Conservation (phyloP, 2,888 invertebrate species). For the Pinctada fucata region DNA sequence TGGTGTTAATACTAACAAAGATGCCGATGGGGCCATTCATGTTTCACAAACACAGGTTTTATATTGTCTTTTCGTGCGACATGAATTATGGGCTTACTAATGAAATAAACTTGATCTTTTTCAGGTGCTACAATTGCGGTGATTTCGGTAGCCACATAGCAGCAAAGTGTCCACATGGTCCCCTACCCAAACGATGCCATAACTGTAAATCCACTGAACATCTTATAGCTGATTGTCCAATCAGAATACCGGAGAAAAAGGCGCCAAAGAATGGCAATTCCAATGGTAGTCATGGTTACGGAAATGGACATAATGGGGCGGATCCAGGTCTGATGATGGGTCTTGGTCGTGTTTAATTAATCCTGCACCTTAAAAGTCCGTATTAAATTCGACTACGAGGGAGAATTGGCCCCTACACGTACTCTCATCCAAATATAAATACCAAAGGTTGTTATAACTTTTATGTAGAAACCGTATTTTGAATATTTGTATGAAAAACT, state of each 20-base stretch:
- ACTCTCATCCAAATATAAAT: no score
- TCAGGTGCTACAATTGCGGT: conserved; percentile 95
- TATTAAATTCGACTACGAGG: no score
- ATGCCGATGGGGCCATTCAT: no score
- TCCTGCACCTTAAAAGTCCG: background rate
- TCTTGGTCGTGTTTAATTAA: background rate
- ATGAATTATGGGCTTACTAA: no score
- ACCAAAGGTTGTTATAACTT: no score
- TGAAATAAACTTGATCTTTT: no score
- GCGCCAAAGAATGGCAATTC: conserved; percentile 30
- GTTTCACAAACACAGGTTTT: no score
- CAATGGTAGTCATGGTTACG: conserved; percentile 26
- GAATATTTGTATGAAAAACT: no score
- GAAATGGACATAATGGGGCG: conserved; percentile 29
- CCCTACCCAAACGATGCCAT: conserved; percentile 94
- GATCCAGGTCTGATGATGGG: conserved; percentile 5
- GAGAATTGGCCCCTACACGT: no score
- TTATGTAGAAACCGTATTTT: no score
- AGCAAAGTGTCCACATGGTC: conserved; percentile 90
- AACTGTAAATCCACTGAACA: conserved; percentile 92
- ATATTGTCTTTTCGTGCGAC: no score
- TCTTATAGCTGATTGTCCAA: conserved; percentile 91
- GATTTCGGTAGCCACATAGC: conserved; percentile 95
- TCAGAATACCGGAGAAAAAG: conserved; percentile 53
- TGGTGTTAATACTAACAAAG: no score